Evolutionary conservation across 2,797 vertebrate species (phyloP).

Genomic region (Thalassophryne amazonica): DNA sequence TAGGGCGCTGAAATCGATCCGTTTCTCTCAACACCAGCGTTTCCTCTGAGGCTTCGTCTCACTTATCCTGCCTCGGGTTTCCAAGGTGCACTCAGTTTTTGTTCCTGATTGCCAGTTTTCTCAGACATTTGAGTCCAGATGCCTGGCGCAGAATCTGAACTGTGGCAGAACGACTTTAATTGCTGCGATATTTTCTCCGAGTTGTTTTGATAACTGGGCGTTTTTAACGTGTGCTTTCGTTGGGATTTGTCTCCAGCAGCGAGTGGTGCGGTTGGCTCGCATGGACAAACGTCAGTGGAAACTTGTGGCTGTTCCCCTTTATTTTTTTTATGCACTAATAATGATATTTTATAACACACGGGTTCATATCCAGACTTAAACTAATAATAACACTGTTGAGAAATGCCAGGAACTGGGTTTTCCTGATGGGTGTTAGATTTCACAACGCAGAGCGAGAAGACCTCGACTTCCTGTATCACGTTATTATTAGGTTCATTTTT

Average conservation of each 20-base stretch:
- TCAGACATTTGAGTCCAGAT: background rate
- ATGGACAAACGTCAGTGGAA: slow-evolving; percentile 66
- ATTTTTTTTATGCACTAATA: slow-evolving; percentile 35
- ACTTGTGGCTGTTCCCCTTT: slow-evolving; percentile 50
- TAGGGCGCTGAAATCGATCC: slow-evolving; percentile 12
- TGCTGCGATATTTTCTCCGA: slow-evolving; percentile 28
- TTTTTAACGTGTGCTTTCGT: slow-evolving; percentile 29
- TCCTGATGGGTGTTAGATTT: slow-evolving; percentile 44
- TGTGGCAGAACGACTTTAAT: slow-evolving; percentile 36
- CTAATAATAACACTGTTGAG: slow-evolving; percentile 54
- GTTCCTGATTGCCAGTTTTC: slow-evolving; percentile 1
- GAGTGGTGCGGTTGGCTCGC: slow-evolving; percentile 59
- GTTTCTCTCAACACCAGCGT: slow-evolving; percentile 9
- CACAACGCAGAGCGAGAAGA: slow-evolving; percentile 19
- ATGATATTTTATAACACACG: slow-evolving; percentile 41
- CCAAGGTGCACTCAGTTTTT: background rate
- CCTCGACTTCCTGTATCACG: slow-evolving; percentile 33
- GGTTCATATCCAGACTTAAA: slow-evolving; percentile 26
- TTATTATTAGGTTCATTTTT: slow-evolving; percentile 39
- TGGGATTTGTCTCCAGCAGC: slow-evolving; percentile 38
- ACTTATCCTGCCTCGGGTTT: slow-evolving; percentile 6
- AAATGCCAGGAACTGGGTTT: slow-evolving; percentile 55
- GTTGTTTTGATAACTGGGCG: slow-evolving; percentile 50
- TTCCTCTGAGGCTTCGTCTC: slow-evolving; percentile 2
- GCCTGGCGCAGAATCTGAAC: slow-evolving; percentile 12